phyloP scores from a whole-genome alignment of 2,888 invertebrate genomes.

The Nemoura dubitans region DNA sequence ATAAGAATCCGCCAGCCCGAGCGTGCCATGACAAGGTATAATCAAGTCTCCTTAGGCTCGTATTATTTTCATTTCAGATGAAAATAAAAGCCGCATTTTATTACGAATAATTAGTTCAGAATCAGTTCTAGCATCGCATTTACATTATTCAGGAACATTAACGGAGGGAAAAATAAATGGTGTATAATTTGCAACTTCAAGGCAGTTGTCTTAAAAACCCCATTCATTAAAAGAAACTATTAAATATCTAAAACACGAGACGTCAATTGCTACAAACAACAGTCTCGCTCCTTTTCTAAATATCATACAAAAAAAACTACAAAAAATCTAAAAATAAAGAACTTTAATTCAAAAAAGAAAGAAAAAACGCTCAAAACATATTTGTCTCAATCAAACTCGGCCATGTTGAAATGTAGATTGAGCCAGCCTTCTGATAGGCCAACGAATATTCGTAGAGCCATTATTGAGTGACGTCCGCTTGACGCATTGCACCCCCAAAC shows the following conservation, averaged over 20 bases:
- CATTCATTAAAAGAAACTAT: background rate
- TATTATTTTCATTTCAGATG: background rate
- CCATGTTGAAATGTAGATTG: conserved; percentile 42
- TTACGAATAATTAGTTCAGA: background rate
- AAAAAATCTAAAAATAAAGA: conserved; percentile 13
- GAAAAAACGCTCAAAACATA: background rate
- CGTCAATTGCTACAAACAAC: background rate
- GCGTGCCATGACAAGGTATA: background rate
- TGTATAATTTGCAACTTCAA: background rate
- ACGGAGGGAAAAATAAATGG: background rate
- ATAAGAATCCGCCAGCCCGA: background rate
- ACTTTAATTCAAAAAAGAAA: conserved; percentile 4
- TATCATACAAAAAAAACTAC: background rate
- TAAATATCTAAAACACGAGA: background rate
- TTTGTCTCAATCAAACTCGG: conserved; percentile 35
- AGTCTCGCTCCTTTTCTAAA: background rate
- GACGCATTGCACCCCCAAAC: conserved; percentile 23
- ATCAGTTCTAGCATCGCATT: background rate
- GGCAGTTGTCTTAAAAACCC: background rate
- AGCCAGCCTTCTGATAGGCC: conserved; percentile 29
- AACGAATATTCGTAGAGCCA: background rate
- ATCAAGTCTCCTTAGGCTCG: background rate
- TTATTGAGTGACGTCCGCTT: conserved; percentile 27
- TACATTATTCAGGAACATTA: conserved; percentile 3
- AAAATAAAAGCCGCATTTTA: background rate